A percentile compares a stretch with the other conserved stretches of the same genome.
These are phyloP conservation scores for Trididemnum clinides DNA, from an alignment of 23 tunicate genomes.

Conservation along the genomic window DNA sequence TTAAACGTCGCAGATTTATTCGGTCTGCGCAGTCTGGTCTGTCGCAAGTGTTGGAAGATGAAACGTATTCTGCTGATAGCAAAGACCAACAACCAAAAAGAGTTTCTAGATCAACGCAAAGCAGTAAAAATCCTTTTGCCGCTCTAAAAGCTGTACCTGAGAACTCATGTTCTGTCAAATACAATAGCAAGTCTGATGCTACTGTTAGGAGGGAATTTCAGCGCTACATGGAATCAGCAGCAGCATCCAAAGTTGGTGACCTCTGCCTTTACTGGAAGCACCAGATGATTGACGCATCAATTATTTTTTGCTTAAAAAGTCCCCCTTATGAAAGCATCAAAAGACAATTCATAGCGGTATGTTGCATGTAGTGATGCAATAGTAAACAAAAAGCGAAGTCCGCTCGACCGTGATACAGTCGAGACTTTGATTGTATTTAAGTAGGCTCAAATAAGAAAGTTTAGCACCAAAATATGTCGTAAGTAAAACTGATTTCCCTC, in stretches of 20 bases:
- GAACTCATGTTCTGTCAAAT: not conserved
- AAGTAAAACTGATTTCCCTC: too few relatives aligned
- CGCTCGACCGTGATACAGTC: not conserved
- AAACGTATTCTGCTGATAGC: not conserved
- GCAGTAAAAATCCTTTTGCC: not conserved
- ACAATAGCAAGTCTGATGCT: not conserved
- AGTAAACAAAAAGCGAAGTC: not conserved
- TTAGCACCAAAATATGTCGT: not conserved
- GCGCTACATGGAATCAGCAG: not conserved
- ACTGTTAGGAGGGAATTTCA: not conserved
- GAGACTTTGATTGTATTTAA: not conserved
- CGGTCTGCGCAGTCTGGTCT: not conserved
- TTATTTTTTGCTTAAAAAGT: not conserved
- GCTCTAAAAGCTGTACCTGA: conserved; percentile 10
- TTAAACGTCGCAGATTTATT: conserved; percentile 1
- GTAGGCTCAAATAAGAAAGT: not conserved
- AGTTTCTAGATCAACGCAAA: not conserved
- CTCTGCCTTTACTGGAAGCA: conserved; percentile 5
- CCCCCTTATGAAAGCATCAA: not conserved
- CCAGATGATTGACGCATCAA: not conserved
- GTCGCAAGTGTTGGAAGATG: not conserved
- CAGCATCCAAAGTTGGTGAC: not conserved
- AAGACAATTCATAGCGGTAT: not conserved
- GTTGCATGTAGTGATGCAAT: not conserved
- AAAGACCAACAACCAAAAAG: not conserved